These are phyloP conservation scores for Eulithis testata DNA, from an alignment of 2,888 invertebrate genomes.

Conservation along the genomic window DNA sequence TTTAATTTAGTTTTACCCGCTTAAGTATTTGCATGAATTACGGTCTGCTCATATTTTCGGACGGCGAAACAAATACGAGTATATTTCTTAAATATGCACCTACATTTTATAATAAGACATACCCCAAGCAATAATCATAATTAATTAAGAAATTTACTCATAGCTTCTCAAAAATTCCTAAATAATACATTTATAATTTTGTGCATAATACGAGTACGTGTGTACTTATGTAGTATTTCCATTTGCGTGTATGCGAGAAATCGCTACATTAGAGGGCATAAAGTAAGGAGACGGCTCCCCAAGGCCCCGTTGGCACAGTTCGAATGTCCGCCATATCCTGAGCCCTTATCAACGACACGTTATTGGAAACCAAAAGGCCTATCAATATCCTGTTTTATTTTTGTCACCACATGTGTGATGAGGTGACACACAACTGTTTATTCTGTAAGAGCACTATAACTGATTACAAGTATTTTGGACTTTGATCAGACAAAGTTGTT, in stretches of 20 bases:
- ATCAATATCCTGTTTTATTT: constrained; percentile 68
- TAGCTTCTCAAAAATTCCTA: no score
- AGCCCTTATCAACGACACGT: constrained; percentile 62
- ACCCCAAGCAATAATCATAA: no score
- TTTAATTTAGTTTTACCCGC: not conserved
- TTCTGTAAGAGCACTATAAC: not conserved
- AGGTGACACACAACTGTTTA: not conserved
- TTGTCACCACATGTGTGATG: constrained; percentile 36
- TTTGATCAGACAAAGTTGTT: no score
- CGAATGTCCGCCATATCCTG: constrained; percentile 49
- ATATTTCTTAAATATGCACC: no score
- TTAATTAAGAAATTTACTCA: no score
- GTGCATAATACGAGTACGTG: not conserved
- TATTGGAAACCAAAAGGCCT: constrained; percentile 67
- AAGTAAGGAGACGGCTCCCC: constrained; percentile 61
- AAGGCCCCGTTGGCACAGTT: constrained; percentile 50
- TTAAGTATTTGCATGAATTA: no score
- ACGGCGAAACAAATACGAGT: no score
- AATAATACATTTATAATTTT: constrained; percentile 15
- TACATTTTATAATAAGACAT: no score
- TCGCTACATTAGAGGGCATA: constrained; percentile 59
- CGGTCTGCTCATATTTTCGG: no score
- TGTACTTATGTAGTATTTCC: constrained; percentile 9
- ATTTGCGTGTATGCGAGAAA: constrained; percentile 40
- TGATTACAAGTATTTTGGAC: no score